Conservation (phyloP, 2,113 vertebrate genomes). For the Ammodytes dubius region DNA sequence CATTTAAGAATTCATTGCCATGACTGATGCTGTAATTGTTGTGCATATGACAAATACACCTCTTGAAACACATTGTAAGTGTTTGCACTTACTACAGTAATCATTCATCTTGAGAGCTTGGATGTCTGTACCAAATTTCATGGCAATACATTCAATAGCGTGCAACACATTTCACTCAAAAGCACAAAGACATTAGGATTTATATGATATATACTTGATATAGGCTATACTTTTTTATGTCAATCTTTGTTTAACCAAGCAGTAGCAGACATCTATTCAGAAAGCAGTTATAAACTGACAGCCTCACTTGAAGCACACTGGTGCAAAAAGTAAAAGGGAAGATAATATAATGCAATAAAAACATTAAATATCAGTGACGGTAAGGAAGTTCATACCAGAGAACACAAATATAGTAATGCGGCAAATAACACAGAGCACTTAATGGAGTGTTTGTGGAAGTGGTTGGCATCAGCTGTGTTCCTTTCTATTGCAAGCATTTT, state of each 20-base stretch:
- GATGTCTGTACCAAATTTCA: not conserved
- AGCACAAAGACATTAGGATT: not conserved
- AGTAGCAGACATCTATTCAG: not conserved
- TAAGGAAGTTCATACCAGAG: not conserved
- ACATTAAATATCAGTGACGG: not conserved
- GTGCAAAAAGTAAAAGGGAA: not conserved
- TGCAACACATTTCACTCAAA: not conserved
- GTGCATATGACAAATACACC: too few species aligned
- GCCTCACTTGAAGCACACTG: not conserved
- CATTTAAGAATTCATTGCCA: too few species aligned
- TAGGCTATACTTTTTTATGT: too few species aligned
- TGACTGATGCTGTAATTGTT: too few species aligned
- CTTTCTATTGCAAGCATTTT: conserved; percentile 2
- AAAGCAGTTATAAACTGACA: not conserved
- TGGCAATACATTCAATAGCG: not conserved
- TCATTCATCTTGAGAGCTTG: too few species aligned
- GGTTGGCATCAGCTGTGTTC: not conserved
- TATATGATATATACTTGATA: not conserved
- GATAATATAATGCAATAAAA: not conserved
- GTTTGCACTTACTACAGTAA: too few species aligned
- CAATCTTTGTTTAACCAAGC: not conserved
- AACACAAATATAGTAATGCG: conserved; percentile 1
- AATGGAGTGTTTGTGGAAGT: not conserved
- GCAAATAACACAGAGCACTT: not conserved
- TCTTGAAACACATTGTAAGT: too few species aligned